Evolutionary conservation across 2,888 invertebrate species (phyloP), one percentile per base, ranked within the genome.

Genomic region (Drosophila engyochracea): DNA sequence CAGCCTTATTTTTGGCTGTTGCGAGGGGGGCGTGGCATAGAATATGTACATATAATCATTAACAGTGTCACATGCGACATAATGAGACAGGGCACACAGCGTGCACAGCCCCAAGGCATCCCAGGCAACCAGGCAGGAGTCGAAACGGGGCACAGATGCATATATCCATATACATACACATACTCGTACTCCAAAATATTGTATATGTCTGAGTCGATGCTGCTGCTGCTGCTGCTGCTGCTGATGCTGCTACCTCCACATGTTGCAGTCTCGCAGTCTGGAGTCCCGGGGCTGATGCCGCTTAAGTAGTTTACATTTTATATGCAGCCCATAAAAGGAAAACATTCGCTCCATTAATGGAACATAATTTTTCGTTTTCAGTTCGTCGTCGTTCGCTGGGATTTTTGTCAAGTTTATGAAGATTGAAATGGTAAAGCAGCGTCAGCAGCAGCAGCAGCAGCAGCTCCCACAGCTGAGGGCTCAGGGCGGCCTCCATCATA

Each of bases 1-100:
- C 51, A 52, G 53, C 61, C 62, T 39, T 57, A 58, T 64, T 64
- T 52, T 59, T 51, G 67, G 59, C 37, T 62, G 31, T 44, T 19
- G 19, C n/a, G 47, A 47, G 10, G 59, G 28, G 71, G 65, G 79
- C 67, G 71, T 71, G 72, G 70, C 74, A 75, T 47, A 70, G 75
- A 74, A 73, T 79, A 81, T 80, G 73, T 81, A 82, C 88, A 84
- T 81, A 91, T 91, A 92, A 92, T 92, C 90, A 92, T 92, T 92
- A 92, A 92, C 91, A 91, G 91, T 92, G 92, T 92, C 92, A 92
- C 90, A 91, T 91, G 90, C 92, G 84, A 91, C 92, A 92, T 92
- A 92, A 92, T 92, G 91, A 92, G 90, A 85, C 90, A 85, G 81
- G 86, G 89, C 81, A 82, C 83, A 87, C 70, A 65, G 65, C 49